A percentile compares a stretch with the other conserved stretches of the same genome.
These are phyloP conservation scores for Palythoa heliodiscus DNA, from an alignment of 92 coral and sea anemone genomes.

Conservation along the genomic window DNA sequence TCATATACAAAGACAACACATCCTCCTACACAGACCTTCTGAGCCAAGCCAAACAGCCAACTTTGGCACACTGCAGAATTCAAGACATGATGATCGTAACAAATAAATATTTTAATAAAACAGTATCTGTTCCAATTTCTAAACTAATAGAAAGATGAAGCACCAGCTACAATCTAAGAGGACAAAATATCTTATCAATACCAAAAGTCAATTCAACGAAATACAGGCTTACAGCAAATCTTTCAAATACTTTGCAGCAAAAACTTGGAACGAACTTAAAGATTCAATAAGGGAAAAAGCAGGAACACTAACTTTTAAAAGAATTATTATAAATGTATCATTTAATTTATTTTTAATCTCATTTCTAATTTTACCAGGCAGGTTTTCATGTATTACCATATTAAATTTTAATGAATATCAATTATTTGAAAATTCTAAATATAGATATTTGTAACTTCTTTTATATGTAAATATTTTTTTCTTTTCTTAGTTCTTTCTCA, in stretches of 20 bases:
- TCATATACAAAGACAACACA: slow-evolving; percentile 17
- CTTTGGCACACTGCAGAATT: slow-evolving; percentile 21
- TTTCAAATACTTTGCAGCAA: slow-evolving; percentile 45
- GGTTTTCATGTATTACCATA: slow-evolving; percentile 2
- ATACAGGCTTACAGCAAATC: slow-evolving; percentile 47
- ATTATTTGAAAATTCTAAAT: neutral
- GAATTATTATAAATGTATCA: slow-evolving; percentile 1
- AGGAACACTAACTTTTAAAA: neutral
- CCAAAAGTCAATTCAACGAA: slow-evolving; percentile 49
- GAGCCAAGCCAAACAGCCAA: slow-evolving; percentile 17
- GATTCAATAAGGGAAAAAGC: slow-evolving; percentile 25
- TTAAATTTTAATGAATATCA: neutral
- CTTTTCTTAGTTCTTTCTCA: neutral
- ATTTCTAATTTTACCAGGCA: neutral
- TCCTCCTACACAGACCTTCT: slow-evolving; percentile 25
- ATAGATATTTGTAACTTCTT: slow-evolving; percentile 1
- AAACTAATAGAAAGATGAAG: slow-evolving; percentile 19
- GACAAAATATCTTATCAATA: slow-evolving; percentile 25
- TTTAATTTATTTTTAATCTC: neutral
- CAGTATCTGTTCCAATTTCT: slow-evolving; percentile 25
- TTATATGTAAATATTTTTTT: slow-evolving; percentile 9
- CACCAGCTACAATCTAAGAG: slow-evolving; percentile 43
- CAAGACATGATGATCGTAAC: slow-evolving; percentile 15
- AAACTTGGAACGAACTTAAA: slow-evolving; percentile 44
- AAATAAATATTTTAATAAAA: slow-evolving; percentile 24